Conservation (phyloP, 1,140 invertebrate genomes). For the Rhagoletis pomonella region DNA sequence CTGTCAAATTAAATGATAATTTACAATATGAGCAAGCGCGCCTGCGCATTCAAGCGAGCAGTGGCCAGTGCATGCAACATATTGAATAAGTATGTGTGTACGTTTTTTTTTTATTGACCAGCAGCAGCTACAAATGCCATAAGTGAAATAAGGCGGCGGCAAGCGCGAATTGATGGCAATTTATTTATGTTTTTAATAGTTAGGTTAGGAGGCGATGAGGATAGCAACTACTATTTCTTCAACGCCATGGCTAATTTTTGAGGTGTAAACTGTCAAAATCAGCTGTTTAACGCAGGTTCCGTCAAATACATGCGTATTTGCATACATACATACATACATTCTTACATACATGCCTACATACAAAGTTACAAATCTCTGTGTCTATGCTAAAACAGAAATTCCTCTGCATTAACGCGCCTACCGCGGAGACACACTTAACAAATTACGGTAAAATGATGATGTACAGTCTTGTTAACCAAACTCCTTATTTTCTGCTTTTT, state of each 20-base stretch:
- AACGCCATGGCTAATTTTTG: background rate
- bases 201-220: background rate
- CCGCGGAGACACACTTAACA: background rate
- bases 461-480: slow-evolving; percentile 11
- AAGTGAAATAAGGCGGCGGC: background rate
- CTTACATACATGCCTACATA: background rate
- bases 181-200: background rate
- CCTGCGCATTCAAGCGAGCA: slow-evolving; percentile 28
- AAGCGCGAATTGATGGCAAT: background rate
- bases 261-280: slow-evolving; percentile 46
- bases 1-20: slow-evolving; percentile 51
- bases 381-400: no score
- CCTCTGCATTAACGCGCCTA: background rate
- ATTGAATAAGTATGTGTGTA: background rate
- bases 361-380: no score
- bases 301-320: background rate
- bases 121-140: background rate
- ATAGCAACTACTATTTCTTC: background rate
- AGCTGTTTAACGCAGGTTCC: slow-evolving; percentile 9
- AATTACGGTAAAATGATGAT: slow-evolving; percentile 39
- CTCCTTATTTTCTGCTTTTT: background rate
- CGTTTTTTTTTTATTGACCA: background rate
- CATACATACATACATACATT: background rate
- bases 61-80: background rate
- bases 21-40: slow-evolving; percentile 33